These are phyloP conservation scores for Spinus olivaceus DNA, from an alignment of 2,797 vertebrate species.

Conservation along the genomic window DNA sequence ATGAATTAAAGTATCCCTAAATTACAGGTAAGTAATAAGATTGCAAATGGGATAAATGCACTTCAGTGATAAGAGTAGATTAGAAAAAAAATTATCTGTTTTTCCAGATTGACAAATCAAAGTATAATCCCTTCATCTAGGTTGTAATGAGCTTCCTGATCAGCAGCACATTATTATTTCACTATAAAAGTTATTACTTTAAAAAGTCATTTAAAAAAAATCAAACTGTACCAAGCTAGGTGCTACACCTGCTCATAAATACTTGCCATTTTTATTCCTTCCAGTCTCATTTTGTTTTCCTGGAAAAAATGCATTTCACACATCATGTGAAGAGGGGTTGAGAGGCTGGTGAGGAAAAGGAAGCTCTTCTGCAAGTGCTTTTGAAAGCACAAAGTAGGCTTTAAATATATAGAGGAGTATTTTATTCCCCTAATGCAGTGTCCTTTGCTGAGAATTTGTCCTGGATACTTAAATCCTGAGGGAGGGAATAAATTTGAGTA, in stretches of 20 bases:
- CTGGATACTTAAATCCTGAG: not conserved
- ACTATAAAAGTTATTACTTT: not conserved
- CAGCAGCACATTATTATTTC: not conserved
- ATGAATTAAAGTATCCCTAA: not conserved
- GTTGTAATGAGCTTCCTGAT: not conserved
- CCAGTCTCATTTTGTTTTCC: not conserved
- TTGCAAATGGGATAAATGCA: not conserved
- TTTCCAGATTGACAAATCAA: not conserved
- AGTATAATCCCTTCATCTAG: not conserved
- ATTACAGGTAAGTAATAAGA: not conserved
- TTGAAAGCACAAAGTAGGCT: not conserved
- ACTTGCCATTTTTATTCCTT: not conserved
- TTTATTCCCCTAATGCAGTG: rapidly evolving
- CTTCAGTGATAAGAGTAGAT: not conserved
- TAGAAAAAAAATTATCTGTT: not conserved
- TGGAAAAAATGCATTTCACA: not conserved
- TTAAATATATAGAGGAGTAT: not conserved
- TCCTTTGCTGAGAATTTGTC: not conserved
- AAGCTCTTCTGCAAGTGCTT: not conserved
- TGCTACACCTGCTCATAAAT: not conserved
- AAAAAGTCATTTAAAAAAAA: not conserved
- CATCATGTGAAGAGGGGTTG: not conserved
- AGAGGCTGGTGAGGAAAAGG: not conserved
- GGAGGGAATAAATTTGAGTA: not conserved
- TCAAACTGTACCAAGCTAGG: not conserved